Evolutionary conservation across 1,140 invertebrate genomes (phyloP).

Genomic region (Cataglyphis hispanica): DNA sequence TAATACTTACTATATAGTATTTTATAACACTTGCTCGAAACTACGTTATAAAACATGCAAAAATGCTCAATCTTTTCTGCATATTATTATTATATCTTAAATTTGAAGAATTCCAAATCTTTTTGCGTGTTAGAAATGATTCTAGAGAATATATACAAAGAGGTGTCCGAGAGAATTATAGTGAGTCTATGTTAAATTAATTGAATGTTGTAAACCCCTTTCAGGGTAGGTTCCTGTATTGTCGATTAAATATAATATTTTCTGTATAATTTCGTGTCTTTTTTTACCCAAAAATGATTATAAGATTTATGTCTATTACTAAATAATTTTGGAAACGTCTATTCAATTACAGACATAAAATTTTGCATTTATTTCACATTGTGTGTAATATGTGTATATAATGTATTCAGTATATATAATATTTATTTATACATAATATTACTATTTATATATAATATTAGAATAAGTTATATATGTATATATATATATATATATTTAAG

Average conservation of each 20-base stretch:
- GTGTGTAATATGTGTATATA: background rate
- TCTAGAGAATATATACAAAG: conserved; percentile 31
- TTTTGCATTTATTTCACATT: background rate
- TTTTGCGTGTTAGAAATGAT: background rate
- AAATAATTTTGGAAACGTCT: conserved; percentile 20
- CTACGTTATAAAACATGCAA: conserved; percentile 40
- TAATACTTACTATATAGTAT: conserved; percentile 50
- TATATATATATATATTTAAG: background rate
- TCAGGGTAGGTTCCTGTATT: conserved; percentile 74
- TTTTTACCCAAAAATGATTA: background rate
- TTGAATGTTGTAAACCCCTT: conserved; percentile 72
- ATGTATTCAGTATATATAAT: conserved; percentile 7
- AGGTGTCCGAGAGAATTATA: conserved; percentile 42
- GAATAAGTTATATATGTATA: background rate
- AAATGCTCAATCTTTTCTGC: conserved; percentile 60
- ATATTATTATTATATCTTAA: conserved; percentile 40
- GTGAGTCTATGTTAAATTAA: conserved; percentile 59
- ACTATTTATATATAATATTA: conserved; percentile 1
- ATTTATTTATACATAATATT: background rate
- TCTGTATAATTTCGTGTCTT: conserved; percentile 34
- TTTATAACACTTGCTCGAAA: conserved; percentile 38
- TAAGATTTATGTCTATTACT: background rate
- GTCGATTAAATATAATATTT: conserved; percentile 70
- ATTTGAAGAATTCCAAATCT: conserved; percentile 9
- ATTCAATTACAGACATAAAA: background rate